Conservation (phyloP, 2,888 invertebrate genomes). For the Chaetoderma sp. region DNA sequence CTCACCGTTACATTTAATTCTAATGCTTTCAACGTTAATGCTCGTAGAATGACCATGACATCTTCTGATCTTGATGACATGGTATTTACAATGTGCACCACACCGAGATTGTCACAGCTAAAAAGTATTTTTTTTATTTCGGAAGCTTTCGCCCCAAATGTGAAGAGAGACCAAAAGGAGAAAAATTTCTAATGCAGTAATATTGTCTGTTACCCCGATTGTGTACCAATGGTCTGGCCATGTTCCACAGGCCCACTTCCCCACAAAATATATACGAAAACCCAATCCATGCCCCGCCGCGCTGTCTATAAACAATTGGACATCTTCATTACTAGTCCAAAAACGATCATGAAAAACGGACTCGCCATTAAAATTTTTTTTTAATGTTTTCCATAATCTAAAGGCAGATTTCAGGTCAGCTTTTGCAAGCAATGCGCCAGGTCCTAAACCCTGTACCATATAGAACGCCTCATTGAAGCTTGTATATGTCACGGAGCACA, state of each 20-base stretch:
- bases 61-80: neutral
- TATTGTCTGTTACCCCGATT: neutral
- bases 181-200: neutral
- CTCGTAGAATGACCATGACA: neutral
- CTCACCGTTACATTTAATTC: neutral
- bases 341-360: neutral
- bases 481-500: constrained; percentile 8
- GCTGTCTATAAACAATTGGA: neutral
- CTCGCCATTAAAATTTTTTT: neutral
- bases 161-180: neutral
- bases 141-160: neutral
- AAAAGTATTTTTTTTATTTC: neutral
- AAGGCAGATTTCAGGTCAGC: neutral
- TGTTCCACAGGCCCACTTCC: neutral
- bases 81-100: neutral
- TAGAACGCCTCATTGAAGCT: constrained; percentile 11
- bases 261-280: neutral
- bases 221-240: neutral
- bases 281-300: neutral
- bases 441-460: constrained; percentile 13
- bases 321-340: neutral
- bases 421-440: too few species aligned
- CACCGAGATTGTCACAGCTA: neutral
- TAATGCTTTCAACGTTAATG: too few species aligned
- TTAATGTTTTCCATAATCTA: neutral